Conservation (phyloP, 2,888 invertebrate genomes). For the Lathronympha strigana region DNA sequence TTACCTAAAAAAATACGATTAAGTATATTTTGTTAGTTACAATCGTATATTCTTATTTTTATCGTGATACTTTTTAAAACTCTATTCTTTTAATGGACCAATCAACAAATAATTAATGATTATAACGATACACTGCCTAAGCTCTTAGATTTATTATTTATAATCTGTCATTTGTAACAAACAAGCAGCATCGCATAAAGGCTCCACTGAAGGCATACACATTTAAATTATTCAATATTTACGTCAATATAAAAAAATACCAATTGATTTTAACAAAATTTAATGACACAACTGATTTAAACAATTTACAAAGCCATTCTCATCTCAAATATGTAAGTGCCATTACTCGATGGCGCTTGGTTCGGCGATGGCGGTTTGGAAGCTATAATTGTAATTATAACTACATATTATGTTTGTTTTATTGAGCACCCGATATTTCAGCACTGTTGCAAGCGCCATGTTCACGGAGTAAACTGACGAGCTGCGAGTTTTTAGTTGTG, state of each 20-base stretch:
- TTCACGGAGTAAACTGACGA: too few species aligned
- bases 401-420: too few species aligned
- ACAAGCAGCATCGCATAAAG: background rate
- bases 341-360: conserved; percentile 5
- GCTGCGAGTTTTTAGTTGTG: too few species aligned
- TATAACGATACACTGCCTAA: conserved; percentile 32
- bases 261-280: too few species aligned
- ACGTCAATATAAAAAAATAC: background rate
- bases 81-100: background rate
- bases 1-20: too few species aligned
- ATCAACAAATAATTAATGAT: conserved; percentile 6
- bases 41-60: background rate
- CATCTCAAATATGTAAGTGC: too few species aligned
- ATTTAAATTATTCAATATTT: background rate
- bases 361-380: too few species aligned
- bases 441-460: too few species aligned
- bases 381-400: background rate
- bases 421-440: too few species aligned
- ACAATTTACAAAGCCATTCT: too few species aligned
- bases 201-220: background rate
- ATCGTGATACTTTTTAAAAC: background rate
- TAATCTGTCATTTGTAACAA: conserved; percentile 12
- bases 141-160: conserved; percentile 20
- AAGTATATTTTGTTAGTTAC: too few species aligned
- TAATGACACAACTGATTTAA: too few species aligned